Conservation (phyloP, 2,888 invertebrate genomes). For the Teleiodes luculella region DNA sequence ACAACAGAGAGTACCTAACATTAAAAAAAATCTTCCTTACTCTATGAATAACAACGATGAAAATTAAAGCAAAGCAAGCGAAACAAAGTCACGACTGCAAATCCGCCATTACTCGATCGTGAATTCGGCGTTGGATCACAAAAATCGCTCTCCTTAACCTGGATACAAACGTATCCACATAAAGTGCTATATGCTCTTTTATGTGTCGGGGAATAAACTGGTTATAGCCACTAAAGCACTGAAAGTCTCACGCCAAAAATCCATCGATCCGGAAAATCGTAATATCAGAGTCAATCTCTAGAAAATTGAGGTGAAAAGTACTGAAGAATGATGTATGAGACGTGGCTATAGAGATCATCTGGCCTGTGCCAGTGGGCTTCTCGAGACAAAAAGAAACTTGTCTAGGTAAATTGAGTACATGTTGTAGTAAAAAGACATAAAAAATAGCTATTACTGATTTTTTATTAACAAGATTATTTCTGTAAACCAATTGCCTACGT, state of each 20-base stretch:
- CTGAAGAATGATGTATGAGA: not conserved
- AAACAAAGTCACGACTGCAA: not conserved
- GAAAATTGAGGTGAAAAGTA: conserved; percentile 3
- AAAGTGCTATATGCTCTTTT: conserved; percentile 6
- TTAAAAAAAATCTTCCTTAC: too few relatives aligned
- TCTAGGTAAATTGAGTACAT: too few relatives aligned
- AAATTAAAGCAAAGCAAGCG: too few relatives aligned
- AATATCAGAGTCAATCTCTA: not conserved
- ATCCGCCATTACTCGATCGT: not conserved
- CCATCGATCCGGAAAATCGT: conserved; percentile 3
- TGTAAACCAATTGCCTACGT: too few relatives aligned
- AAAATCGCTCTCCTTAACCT: conserved; percentile 16
- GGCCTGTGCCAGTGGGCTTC: too few relatives aligned
- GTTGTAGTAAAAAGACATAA: too few relatives aligned
- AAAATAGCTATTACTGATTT: too few relatives aligned
- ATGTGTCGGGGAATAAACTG: conserved; percentile 14
- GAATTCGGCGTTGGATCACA: conserved; percentile 7
- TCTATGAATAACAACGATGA: too few relatives aligned
- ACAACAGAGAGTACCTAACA: too few relatives aligned
- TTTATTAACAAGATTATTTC: too few relatives aligned
- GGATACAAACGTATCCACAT: conserved; percentile 5
- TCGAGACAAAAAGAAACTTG: too few relatives aligned
- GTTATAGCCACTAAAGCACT: conserved; percentile 8
- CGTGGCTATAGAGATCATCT: not conserved
- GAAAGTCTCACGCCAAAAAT: not conserved